These are phyloP conservation scores for Hirtodrosophila confusa DNA, from an alignment of 2,888 invertebrate genomes.

Conservation along the genomic window DNA sequence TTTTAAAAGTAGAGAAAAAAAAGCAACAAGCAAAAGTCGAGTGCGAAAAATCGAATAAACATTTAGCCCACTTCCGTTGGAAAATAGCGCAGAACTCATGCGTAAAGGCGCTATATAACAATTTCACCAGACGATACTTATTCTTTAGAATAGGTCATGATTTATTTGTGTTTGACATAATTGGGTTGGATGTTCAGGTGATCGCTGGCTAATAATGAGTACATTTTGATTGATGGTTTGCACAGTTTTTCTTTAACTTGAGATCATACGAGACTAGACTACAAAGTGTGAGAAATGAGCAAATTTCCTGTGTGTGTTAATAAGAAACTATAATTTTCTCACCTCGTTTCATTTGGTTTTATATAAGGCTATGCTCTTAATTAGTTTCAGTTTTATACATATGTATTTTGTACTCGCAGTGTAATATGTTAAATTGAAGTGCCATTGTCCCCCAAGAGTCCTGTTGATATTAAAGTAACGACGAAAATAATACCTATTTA, in stretches of 20 bases:
- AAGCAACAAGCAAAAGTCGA: slow-evolving; percentile 20
- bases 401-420: slow-evolving; percentile 41
- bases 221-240: slow-evolving; percentile 36
- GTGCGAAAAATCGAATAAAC: slow-evolving; percentile 54
- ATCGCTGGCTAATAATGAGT: slow-evolving; percentile 39
- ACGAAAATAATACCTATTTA: slow-evolving; percentile 11
- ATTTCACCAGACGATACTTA: slow-evolving; percentile 36
- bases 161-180: slow-evolving; percentile 71
- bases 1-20: slow-evolving; percentile 54
- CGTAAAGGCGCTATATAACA: neutral
- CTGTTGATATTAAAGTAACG: slow-evolving; percentile 12
- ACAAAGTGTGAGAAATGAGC: no score
- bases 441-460: slow-evolving; percentile 17
- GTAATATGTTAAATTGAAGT: slow-evolving; percentile 69
- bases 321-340: no score
- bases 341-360: no score
- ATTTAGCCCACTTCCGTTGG: slow-evolving; percentile 72
- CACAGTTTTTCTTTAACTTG: no score
- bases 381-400: neutral
- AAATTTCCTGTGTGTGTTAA: no score
- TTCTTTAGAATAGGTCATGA: slow-evolving; percentile 72
- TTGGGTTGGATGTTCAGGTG: slow-evolving; percentile 67
- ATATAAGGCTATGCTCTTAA: no score
- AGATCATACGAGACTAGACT: no score
- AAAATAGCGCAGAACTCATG: slow-evolving; percentile 46